These are phyloP conservation scores for Mycteria americana DNA, from an alignment of 2,797 vertebrate genomes.

Conservation along the genomic window DNA sequence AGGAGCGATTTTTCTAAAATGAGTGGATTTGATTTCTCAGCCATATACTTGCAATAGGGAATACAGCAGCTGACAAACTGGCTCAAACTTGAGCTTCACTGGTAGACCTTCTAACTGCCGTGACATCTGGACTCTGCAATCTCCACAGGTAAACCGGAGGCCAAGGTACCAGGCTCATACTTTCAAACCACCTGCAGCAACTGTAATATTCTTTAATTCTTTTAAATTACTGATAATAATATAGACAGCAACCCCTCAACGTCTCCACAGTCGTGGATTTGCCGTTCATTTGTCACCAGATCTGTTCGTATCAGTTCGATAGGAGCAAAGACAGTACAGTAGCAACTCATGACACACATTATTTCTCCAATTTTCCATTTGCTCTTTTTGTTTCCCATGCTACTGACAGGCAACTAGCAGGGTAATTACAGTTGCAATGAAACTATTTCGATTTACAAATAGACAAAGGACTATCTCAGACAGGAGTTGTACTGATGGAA, in stretches of 20 bases:
- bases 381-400: neutral
- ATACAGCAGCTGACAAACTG: neutral
- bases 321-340: neutral
- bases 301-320: accelerated
- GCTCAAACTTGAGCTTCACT: neutral
- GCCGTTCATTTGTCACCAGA: neutral
- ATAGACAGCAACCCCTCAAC: neutral
- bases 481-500: neutral
- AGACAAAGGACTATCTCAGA: neutral
- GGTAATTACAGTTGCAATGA: neutral
- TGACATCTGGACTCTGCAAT: neutral
- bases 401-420: neutral
- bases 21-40: neutral
- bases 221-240: neutral
- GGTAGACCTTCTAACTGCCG: neutral
- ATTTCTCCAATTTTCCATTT: neutral
- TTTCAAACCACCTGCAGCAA: neutral
- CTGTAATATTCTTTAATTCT: neutral
- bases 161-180: neutral
- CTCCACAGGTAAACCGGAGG: neutral
- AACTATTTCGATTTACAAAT: neutral
- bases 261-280: neutral
- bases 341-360: neutral
- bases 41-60: neutral
- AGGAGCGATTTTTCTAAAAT: neutral